Base-by-base conservation (phyloP, 2,888 invertebrate species). In the Scaptomyza flava region DNA sequence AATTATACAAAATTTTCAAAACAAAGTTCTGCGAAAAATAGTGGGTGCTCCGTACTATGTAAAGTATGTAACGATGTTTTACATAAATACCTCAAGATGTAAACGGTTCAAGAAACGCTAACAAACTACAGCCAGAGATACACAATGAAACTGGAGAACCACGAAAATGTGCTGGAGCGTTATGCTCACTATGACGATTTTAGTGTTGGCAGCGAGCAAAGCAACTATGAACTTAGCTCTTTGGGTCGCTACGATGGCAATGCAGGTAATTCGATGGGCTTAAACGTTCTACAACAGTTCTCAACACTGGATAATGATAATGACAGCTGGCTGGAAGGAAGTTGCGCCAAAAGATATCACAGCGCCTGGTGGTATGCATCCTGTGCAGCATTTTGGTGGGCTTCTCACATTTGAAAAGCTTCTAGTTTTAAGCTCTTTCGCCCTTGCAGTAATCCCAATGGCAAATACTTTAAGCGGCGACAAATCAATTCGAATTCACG, bases 311-410 rank as follows among this genome's bases (percentile, higher is more conserved):
- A 95, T 83, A 89, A 92, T 38, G 17, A 17, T 17, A 17, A 1
- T 17, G 17, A 17, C 17, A 17, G 17, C 17, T 95, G 94, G 94
- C 92, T 92, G n/a, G 94, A 94, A 51, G 95, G 95, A 2, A 94
- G 93, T 58, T 95, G 95, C 89, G 94, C 95, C 0, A 89, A 91
- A 38, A 93, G 94, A 56, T 95, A 95, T 76, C 93, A 93, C 3
- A 95, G 95, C 0, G 95, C 94, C 5, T 95, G 95, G 95, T 95
- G 95, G 95, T 95, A 95, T 87, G 94, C 93, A 77, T 93, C 94
- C 48, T 95, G 95, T 77, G 95, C 95, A 72, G 94, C 61, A 17
- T 56, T 93, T 72, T 94, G 94, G 94, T 94, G 79, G 67, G 58
- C 42, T 11, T 33, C 1, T 42, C 12, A 1, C 17, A 14, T 6